Percentiles rank a stretch among this genome's conserved stretches.
Conservation (phyloP, 2,113 vertebrate species). For the Hippoglossus stenolepis region DNA sequence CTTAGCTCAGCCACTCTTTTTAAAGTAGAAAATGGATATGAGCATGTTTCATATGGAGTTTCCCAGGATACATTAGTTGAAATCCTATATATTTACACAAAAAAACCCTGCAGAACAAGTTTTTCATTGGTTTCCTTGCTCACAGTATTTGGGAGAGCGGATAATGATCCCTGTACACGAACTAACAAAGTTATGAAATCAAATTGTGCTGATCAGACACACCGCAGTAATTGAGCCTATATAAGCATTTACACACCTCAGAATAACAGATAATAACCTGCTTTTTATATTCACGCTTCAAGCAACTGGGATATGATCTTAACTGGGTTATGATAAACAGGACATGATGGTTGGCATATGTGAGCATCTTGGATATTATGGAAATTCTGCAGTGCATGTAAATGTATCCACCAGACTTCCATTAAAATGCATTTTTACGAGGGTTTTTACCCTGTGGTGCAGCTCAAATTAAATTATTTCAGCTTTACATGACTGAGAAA, state of each 20-base stretch:
- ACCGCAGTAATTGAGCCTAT: conserved; percentile 41
- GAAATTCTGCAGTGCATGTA: conserved; percentile 36
- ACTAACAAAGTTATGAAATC: background rate
- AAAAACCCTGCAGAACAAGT: no score
- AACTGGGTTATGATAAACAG: conserved; percentile 50
- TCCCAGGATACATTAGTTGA: background rate
- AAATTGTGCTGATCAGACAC: conserved; percentile 31
- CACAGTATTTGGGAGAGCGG: background rate
- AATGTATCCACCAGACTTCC: conserved; percentile 39
- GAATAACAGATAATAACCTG: conserved; percentile 47
- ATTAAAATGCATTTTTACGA: conserved; percentile 47
- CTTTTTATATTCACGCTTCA: conserved; percentile 18
- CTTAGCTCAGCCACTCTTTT: conserved; percentile 11
- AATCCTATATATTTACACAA: background rate
- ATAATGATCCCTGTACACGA: background rate
- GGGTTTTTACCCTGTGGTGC: conserved; percentile 14
- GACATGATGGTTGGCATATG: conserved; percentile 35
- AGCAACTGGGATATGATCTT: conserved; percentile 40
- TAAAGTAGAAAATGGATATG: conserved; percentile 6
- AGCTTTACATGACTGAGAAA: conserved; percentile 18
- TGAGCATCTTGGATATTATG: conserved; percentile 37
- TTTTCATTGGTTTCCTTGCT: background rate
- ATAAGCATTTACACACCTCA: conserved; percentile 42
- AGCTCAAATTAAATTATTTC: conserved; percentile 12
- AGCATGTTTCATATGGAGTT: conserved; percentile 11